Base-by-base conservation (phyloP, 2,797 vertebrate genomes). In the Echiichthys vipera region DNA sequence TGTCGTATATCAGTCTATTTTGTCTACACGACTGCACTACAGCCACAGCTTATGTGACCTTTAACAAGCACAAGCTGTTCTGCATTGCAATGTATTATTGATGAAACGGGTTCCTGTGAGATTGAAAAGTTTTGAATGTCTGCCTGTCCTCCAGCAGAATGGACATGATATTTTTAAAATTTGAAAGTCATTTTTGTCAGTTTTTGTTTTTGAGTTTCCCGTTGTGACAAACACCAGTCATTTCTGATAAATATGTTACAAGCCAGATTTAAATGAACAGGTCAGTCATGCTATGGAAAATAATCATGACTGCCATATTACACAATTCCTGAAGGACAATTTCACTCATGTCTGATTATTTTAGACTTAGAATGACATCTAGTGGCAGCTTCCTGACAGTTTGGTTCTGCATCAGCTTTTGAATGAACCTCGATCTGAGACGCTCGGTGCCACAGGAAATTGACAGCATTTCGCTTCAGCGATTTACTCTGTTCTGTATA, bases 311-410 rank as follows among this genome's bases (percentile, higher is more conserved):
- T 25, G 51, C 3, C n/a, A 22, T 7, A 22, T 17, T 27, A 24
- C 20, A 25, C 17, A 51, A 4, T 9, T 46, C 55, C 29, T 7
- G 7, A 29, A 18, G 30, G 54, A 14, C 34, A 20, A 27, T 55
- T 40, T 51, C 8, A 34, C 36, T 47, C 15, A 5, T 5, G 11
- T 55, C 7, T 63, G 22, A 34, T 65, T 58, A 65, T 58, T 78
- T 68, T 11, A 15, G 66, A 70, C 64, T 63, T 79, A 76, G 57
- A 58, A 3, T 62, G 89, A 83, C 89, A 90, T 81, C 86, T 92
- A 87, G 85, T 86, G 90, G 90, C 72, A 68, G 74, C 29, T 71
- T 67, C 12, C 3, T 43, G 49, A 65, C 63, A 79, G 6, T 56
- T 50, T 69, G 34, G 2, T 57, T 75, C 9, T 73, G 22, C 24